Evolutionary conservation across 2,888 invertebrate genomes (phyloP), one percentile per base, ranked within the genome.

Genomic region (Ormyrus rosae): DNA sequence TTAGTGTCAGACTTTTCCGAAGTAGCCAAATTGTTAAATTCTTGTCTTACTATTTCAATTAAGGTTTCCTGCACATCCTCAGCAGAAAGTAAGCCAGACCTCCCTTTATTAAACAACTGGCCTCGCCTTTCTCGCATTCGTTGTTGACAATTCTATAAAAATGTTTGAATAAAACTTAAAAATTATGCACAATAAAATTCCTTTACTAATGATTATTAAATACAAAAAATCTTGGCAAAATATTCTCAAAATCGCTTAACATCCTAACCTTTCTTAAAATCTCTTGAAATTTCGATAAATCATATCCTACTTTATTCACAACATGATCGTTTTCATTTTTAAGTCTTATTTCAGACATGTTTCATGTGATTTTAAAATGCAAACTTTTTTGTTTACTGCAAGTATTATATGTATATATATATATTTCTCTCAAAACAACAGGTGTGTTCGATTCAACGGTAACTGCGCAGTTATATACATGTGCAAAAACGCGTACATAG

Each of bases 201-300:
- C 34, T 34, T 34, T 34, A 34, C 34, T 34, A 34, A 34, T 34
- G 34, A 34, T 34, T 34, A 34, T 34, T 34, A 34, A 34, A 34
- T 34, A 34, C 34, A 34, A 34, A 34, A 34, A 34, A 34, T 34
- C 4, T 34, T 34, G 34, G 3, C 4, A 34, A 34, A 34, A 34
- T 34, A 34, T 51, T 72, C 46, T 7, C 19, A 8, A 53, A 10
- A 19, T 6, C 10, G 56, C 10, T 50, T 63, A 58, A 50, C 10
- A 11, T 67, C 48, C 83, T 85, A 88, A 91, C 91, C 90, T 91
- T 87, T 86, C 91, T 85, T 9, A 91, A 82, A 55, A 90, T 85
- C 80, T 91, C 90, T 78, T 89, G 89, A 51, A 91, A 84, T 82
- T 89, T 90, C 0, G 91, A 91, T 3, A 91, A 90, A 9, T 89